These are phyloP conservation scores for Cyrtorhinus lividipennis DNA, from an alignment of 1,140 invertebrate genomes.

Conservation along the genomic window DNA sequence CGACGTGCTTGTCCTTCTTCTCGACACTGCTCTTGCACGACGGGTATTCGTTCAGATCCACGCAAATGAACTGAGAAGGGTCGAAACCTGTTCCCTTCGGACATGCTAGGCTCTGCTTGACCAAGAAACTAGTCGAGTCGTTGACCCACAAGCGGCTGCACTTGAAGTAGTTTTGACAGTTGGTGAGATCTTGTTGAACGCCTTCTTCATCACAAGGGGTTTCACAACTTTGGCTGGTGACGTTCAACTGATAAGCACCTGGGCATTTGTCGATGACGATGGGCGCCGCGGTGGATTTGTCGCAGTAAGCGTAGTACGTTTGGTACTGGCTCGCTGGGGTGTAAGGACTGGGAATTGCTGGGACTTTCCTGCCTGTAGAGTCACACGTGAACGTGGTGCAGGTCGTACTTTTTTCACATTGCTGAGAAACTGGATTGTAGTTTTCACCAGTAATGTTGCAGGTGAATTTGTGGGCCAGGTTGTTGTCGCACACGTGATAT, in stretches of 20 bases:
- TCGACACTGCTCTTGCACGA: too few species aligned
- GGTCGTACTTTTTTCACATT: neutral
- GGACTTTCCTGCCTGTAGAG: neutral
- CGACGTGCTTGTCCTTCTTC: neutral
- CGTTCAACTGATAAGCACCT: slow-evolving; percentile 11
- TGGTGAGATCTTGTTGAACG: neutral
- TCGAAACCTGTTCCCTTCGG: slow-evolving; percentile 3
- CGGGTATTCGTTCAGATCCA: neutral
- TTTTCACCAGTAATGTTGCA: neutral
- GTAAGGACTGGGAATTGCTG: too few species aligned
- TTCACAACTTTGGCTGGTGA: slow-evolving; percentile 7
- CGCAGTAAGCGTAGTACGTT: slow-evolving; percentile 12
- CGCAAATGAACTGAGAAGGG: slow-evolving; percentile 2
- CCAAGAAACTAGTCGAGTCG: neutral
- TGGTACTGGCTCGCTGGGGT: neutral
- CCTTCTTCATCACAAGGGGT: slow-evolving; percentile 7
- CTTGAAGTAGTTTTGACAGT: slow-evolving; percentile 18
- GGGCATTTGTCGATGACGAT: slow-evolving; percentile 13
- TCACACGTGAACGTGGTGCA: neutral
- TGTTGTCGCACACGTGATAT: slow-evolving; percentile 3
- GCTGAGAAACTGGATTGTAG: neutral
- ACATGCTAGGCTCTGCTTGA: neutral
- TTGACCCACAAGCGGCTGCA: slow-evolving; percentile 3
- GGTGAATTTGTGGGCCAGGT: neutral
- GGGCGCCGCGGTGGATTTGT: neutral